phyloP scores from a whole-genome alignment of 2,113 vertebrate species.

The Antechinus flavipes region DNA sequence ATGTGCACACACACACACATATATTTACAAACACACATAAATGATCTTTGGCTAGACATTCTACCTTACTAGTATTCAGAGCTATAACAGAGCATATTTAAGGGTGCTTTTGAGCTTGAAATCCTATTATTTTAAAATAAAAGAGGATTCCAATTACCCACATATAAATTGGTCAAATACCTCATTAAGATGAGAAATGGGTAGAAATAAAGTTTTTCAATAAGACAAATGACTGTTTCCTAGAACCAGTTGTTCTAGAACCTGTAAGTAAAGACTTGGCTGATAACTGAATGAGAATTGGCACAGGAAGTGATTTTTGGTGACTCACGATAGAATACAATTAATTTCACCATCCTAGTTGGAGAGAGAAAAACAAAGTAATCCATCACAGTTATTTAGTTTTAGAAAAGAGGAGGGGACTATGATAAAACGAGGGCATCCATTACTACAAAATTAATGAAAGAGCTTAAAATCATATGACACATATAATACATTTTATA shows the following conservation, averaged over 20 bases:
- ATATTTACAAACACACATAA: background rate
- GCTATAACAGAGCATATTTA: background rate
- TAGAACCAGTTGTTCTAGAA: background rate
- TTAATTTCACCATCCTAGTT: background rate
- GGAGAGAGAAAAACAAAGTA: constrained; percentile 51
- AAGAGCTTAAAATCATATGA: constrained; percentile 43
- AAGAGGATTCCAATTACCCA: background rate
- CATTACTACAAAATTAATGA: background rate
- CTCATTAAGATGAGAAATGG: background rate
- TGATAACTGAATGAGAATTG: constrained; percentile 10
- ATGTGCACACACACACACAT: accelerated
- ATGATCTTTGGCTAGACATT: background rate
- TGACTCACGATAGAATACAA: constrained; percentile 16
- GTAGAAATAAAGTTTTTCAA: background rate
- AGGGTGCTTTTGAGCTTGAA: background rate
- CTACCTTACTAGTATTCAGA: background rate
- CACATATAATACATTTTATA: constrained; percentile 26
- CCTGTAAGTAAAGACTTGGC: background rate
- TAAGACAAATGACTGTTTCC: background rate
- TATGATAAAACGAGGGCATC: constrained; percentile 20
- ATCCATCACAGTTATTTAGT: constrained; percentile 52
- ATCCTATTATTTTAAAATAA: background rate
- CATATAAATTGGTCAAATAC: background rate
- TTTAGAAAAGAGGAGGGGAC: constrained; percentile 60
- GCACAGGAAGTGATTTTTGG: constrained; percentile 2